Base-by-base conservation (phyloP, 2,888 invertebrate species). In the Netelia melanura region DNA sequence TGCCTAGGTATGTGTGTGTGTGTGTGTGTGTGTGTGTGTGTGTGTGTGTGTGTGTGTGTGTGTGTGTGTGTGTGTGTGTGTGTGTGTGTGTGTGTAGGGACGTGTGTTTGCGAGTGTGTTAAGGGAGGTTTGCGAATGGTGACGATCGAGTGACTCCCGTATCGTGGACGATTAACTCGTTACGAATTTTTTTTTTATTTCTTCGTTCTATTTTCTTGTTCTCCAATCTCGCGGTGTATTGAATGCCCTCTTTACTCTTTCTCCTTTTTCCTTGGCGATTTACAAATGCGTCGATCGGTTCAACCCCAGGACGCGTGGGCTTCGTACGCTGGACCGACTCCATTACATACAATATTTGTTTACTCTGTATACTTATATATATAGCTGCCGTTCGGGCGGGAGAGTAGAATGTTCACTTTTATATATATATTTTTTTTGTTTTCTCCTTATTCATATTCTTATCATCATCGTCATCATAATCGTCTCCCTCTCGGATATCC, bases 241-340 rank as follows among this genome's bases (percentile, higher is more conserved):
- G 11, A 74, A 74, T 54, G 54, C 65, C 23, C 77, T 62, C 58
- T 38, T 38, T 38, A 61, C 68, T 25, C 38, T 23, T 67, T 44
- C 11, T 64, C 30, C 58, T 11, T 83, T 77, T 43, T 78, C 6
- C 61, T 14, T 58, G 14, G 52, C 52, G 56, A 44, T 58, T 58
- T 48, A 48, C 61, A 54, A 23, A 72, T 38, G 38, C 38, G 38
- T 85, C 77, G 43, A 62, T 70, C 75, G 78, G 84, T 87, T 87
- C 84, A 87, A 87, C 86, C 84, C 84, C 84, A 84, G 83, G 81
- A 87, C 48, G 10, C 84, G 83, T 76, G 78, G 81, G 75, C 77
- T 79, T 62, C 72, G 72, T 44, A 62, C 52, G 48, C 79, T 81
- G 76, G 30, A 78, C 77, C 74, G 54, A 80, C 52, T 78, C 64